These are phyloP conservation scores for Panthera uncia DNA, from an alignment of 2,113 vertebrate species.

Conservation along the genomic window DNA sequence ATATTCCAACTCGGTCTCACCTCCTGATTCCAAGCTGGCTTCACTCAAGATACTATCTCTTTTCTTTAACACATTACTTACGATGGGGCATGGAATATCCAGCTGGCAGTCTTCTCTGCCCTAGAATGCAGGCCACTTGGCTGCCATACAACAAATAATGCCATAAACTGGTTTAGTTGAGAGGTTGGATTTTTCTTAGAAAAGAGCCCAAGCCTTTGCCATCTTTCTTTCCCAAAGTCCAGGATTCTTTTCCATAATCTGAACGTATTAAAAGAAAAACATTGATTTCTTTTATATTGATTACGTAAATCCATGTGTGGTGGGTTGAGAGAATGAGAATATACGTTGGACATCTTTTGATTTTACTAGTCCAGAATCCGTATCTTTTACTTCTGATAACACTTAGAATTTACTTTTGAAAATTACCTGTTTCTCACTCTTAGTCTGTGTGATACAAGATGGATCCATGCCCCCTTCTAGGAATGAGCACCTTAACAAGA, in stretches of 20 bases:
- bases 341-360: background rate
- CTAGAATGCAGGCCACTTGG: background rate
- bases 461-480: background rate
- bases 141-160: background rate
- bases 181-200: background rate
- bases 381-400: background rate
- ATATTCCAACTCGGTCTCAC: background rate
- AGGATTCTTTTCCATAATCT: background rate
- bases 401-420: background rate
- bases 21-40: background rate
- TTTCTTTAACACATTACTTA: constrained; percentile 40
- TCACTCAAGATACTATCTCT: background rate
- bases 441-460: background rate
- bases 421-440: background rate
- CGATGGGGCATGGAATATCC: background rate
- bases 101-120: background rate
- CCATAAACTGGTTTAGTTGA: background rate
- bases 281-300: background rate
- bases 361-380: background rate
- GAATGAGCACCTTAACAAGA: background rate
- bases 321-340: background rate
- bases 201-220: background rate
- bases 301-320: background rate
- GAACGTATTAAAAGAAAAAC: background rate
- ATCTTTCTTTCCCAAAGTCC: background rate